Evolutionary conservation across 2,113 vertebrate species (phyloP).

Genomic region (Tetraodon nigroviridis): DNA sequence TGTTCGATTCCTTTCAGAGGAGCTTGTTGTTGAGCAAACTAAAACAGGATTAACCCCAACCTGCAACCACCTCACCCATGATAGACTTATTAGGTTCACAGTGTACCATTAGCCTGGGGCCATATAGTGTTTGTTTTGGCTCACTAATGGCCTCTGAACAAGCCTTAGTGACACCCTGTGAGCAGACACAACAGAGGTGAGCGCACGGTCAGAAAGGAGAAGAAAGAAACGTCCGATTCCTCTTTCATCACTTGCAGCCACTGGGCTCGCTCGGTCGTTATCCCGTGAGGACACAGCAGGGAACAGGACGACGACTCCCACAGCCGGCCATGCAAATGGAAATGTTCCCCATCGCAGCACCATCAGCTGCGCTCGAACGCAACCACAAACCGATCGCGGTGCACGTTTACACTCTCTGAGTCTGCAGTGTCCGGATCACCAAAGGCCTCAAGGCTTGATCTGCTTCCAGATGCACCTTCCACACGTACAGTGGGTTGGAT

Average conservation of each 20-base stretch:
- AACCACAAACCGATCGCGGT: conserved; percentile 11
- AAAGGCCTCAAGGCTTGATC: too few relatives aligned
- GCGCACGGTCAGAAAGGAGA: conserved; percentile 19
- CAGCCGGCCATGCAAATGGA: conserved; percentile 50
- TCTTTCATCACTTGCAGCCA: conserved; percentile 47
- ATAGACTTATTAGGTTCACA: conserved; percentile 28
- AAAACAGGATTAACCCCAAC: background rate
- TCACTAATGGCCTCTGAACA: conserved; percentile 55
- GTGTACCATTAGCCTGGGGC: conserved; percentile 30
- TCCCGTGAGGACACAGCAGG: conserved; percentile 43
- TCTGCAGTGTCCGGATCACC: too few relatives aligned
- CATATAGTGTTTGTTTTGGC: conserved; percentile 11
- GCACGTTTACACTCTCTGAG: too few relatives aligned
- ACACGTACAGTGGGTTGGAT: too few relatives aligned
- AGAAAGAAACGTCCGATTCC: conserved; percentile 10
- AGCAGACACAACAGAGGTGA: conserved; percentile 34
- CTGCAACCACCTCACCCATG: conserved; percentile 2
- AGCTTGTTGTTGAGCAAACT: background rate
- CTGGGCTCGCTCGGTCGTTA: conserved; percentile 27
- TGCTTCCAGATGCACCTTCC: too few relatives aligned
- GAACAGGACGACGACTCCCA: conserved; percentile 40
- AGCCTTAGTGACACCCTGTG: conserved; percentile 34
- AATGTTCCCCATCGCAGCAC: conserved; percentile 39
- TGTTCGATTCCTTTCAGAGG: too few relatives aligned
- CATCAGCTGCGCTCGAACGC: conserved; percentile 30